Conservation (phyloP, 35 echinoderm and acorn worm genomes). For the Apostichopus japonicus region DNA sequence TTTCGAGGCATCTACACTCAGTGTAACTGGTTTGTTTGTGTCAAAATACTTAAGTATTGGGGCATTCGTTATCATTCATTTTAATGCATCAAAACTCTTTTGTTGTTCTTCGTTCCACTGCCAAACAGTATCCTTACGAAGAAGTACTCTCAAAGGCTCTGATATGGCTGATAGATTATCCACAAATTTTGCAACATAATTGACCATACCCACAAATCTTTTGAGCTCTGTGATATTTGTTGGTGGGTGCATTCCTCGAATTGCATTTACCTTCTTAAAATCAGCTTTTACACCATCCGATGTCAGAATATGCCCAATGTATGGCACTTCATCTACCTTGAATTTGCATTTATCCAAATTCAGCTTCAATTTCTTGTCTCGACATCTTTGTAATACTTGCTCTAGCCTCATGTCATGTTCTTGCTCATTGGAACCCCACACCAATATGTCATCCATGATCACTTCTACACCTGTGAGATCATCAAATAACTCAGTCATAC, state of each 20-base stretch:
- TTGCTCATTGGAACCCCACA: not conserved
- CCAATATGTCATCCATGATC: not conserved
- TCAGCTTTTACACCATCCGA: slow-evolving; percentile 62
- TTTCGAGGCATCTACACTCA: slow-evolving; percentile 18
- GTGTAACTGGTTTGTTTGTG: not conserved
- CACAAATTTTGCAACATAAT: slow-evolving; percentile 61
- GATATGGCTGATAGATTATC: not conserved
- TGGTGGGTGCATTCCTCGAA: slow-evolving; percentile 37
- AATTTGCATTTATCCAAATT: not conserved
- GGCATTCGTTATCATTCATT: too few species aligned
- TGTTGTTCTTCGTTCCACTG: too few species aligned
- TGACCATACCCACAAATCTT: slow-evolving; percentile 64
- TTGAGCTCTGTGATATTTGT: slow-evolving; percentile 46
- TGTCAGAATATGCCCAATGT: slow-evolving; percentile 35
- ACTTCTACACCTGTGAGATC: not conserved
- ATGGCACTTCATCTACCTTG: not conserved
- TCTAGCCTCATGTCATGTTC: not conserved
- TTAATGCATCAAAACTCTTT: too few species aligned
- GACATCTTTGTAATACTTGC: not conserved
- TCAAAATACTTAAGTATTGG: too few species aligned
- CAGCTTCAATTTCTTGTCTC: not conserved
- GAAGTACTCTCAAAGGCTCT: not conserved
- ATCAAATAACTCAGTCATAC: too few species aligned
- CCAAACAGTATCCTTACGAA: too few species aligned
- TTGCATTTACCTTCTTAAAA: slow-evolving; percentile 48